A percentile compares a stretch with the other conserved stretches of the same genome.
These are phyloP conservation scores for Phytoseiulus persimilis DNA, from an alignment of 2,888 invertebrate species.

Conservation along the genomic window DNA sequence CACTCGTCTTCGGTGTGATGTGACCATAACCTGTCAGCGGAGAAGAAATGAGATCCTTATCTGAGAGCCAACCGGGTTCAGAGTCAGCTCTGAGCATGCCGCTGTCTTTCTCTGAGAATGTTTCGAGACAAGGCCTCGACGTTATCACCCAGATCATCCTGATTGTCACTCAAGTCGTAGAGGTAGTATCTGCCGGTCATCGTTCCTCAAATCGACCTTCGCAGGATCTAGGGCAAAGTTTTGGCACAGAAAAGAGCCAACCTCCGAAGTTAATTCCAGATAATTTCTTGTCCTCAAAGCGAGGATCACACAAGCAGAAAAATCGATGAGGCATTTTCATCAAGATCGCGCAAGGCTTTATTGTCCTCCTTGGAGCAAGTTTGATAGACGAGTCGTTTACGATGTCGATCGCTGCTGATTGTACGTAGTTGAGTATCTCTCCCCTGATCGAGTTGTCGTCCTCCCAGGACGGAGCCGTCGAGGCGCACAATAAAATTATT, in stretches of 20 bases:
- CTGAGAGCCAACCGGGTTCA: too few relatives aligned
- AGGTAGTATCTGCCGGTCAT: too few relatives aligned
- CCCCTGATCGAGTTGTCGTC: background rate
- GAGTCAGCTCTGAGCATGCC: too few relatives aligned
- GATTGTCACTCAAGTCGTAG: too few relatives aligned
- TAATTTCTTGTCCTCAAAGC: background rate
- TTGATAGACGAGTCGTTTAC: background rate
- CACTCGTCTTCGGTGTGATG: slow-evolving; percentile 70
- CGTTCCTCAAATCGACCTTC: too few relatives aligned
- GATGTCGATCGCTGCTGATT: background rate
- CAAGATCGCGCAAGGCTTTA: background rate
- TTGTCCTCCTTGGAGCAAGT: background rate
- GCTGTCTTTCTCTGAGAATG: too few relatives aligned
- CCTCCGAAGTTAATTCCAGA: background rate
- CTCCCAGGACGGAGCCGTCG: background rate
- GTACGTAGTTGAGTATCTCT: background rate
- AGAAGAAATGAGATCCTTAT: background rate
- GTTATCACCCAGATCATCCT: too few relatives aligned
- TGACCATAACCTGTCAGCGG: slow-evolving; percentile 67
- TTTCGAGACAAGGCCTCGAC: too few relatives aligned
- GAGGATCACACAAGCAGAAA: background rate
- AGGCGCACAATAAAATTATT: background rate
- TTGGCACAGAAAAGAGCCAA: background rate
- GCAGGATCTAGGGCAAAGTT: too few relatives aligned
- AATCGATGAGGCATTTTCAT: background rate